Base-by-base conservation (phyloP, 1,140 invertebrate genomes). In the Macrobrachium nipponense region DNA sequence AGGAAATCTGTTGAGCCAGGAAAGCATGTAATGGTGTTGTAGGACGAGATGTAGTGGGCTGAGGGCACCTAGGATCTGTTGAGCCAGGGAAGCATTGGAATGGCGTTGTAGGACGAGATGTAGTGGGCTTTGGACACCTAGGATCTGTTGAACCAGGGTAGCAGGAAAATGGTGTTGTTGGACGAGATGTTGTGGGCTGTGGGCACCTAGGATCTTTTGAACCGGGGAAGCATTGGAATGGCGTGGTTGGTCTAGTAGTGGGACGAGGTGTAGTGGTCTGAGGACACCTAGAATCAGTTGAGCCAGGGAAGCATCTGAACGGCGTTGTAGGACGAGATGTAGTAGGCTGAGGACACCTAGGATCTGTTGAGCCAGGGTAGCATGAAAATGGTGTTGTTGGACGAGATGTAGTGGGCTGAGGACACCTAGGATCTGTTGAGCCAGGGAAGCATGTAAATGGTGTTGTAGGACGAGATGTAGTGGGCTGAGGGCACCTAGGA, bases 61-160 rank as follows among this genome's bases (percentile, higher is more conserved):
- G 1, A 36, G 27, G 27, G 27, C 27, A 36, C 27, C 27, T 36
- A 36, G 27, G 27, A 36, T 36, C 27, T 36, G 27, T 36, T 36
- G 27, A 36, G 27, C 27, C 27, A 36, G 27, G 27, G 27, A 36
- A 36, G 27, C 27, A 36, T 2, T 4, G 1, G 27, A 36, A 36
- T 36, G 27, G 27, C 27, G 27, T 36, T 2, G 27, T 36, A 36
- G 27, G 27, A 36, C 27, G 27, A 36, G 27, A 36, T 36, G 27
- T 36, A 36, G 27, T 36, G 27, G 27, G 27, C 27, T 36, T 36
- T 2, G 27, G 27, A 4, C 27, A 91, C 88, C 88, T 91, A 10
- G 85, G 89, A 61, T 89, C 89, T 75, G 86, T 89, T 8, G 90
- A 91, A 58, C 88, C 88, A n/a, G 86, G 88, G 8, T 17, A 68